Base-by-base conservation (phyloP, 2,113 vertebrate species). In the Cathartes aura region DNA sequence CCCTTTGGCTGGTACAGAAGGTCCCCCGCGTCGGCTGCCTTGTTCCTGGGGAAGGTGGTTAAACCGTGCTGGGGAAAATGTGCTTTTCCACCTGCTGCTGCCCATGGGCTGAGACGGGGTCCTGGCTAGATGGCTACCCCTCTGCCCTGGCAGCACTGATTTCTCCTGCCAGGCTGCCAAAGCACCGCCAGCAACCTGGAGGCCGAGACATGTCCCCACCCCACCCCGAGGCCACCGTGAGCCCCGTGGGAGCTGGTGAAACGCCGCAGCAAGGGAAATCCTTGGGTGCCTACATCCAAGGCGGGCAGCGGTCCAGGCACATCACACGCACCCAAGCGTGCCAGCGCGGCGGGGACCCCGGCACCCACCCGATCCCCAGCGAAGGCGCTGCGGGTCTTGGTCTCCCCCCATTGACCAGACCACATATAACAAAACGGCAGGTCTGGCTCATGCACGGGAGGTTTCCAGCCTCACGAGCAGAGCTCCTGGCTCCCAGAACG, bases 341-440 rank as follows among this genome's bases (percentile, higher is more conserved):
- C 24, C 18, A 12, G 21, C 11, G 8, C 2, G 1, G 11, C 3
- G 7, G 64, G 64, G 17, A 70, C 76, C 22, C 34, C 13, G 3
- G 42, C 45, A 74, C 86, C 72, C 40, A 67, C 63, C 45, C 6
- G 0, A n/a, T 22, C 13, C 87, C 60, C 18, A 3, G n/a, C 0
- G 3, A 43, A 71, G 72, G 48, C 1, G 50, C 84, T 66, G 84
- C 4, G 16, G 94, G 89, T 96, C 87, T 96, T 97, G 82, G 91
- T 95, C 95, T 96, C 95, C 96, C 96, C 91, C 93, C 96, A 96
- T 95, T 97, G 96, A 94, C 95, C 92, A 95, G 68, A 93, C 60
- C 73, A 91, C 87, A 92, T 34, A 89, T 58, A 87, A 94, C 90
- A 84, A 94, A 91, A 64, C 22, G 2, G 50, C 56, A 38, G 26